phyloP scores from a whole-genome alignment of 1,140 invertebrate genomes.

The Limonius californicus region DNA sequence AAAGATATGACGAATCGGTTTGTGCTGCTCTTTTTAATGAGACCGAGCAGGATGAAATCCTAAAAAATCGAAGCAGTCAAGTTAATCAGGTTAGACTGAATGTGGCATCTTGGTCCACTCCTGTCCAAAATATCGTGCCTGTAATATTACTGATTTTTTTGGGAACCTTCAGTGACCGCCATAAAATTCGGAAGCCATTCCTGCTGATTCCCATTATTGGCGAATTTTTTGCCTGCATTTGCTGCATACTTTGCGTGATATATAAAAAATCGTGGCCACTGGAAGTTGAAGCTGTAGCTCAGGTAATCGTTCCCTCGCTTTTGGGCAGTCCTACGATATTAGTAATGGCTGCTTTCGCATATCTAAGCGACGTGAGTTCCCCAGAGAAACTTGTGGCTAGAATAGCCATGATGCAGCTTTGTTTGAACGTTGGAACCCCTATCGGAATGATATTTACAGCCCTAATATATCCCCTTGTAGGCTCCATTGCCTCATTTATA shows the following conservation, averaged over 20 bases:
- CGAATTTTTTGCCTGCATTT: constrained; percentile 51
- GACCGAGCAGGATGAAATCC: constrained; percentile 24
- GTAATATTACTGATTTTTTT: constrained; percentile 59
- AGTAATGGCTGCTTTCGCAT: constrained; percentile 55
- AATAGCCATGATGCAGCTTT: constrained; percentile 54
- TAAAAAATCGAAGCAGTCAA: constrained; percentile 35
- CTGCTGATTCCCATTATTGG: constrained; percentile 59
- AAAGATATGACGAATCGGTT: constrained; percentile 35
- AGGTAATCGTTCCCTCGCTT: constrained; percentile 53
- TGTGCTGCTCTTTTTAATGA: constrained; percentile 50
- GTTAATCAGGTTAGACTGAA: constrained; percentile 35
- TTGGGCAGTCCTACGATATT: constrained; percentile 54
- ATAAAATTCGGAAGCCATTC: constrained; percentile 60
- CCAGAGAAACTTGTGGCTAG: constrained; percentile 53
- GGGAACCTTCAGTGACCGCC: constrained; percentile 61
- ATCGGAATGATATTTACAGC: constrained; percentile 37
- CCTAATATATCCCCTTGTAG: constrained; percentile 35
- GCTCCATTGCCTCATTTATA: constrained; percentile 39
- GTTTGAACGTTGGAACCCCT: constrained; percentile 42
- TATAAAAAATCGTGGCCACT: constrained; percentile 52
- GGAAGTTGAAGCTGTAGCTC: constrained; percentile 52
- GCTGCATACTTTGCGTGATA: constrained; percentile 52
- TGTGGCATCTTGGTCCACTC: constrained; percentile 37
- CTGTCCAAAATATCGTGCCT: constrained; percentile 47
- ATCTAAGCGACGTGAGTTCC: constrained; percentile 55